Evolutionary conservation across 1,140 invertebrate genomes (phyloP), one percentile per base, ranked within the genome.

Genomic region (Lordiphosa clarofinis): DNA sequence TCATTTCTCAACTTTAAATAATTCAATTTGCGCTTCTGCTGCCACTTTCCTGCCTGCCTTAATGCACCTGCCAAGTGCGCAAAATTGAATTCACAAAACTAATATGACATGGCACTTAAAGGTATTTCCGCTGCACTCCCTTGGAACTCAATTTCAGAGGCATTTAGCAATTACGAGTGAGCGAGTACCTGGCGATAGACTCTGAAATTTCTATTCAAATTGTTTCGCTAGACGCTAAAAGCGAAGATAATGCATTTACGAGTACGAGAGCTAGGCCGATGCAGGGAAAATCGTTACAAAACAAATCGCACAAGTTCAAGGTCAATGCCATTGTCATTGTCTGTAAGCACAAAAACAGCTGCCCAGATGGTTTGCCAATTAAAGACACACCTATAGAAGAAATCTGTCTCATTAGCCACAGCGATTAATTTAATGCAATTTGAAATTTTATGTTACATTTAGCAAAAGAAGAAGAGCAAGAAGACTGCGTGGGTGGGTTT

Each of bases 61-160:
- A 31, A 31, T 31, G 28, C 28, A 31, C 28, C 28, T 31, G 28
- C 28, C 28, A 31, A 31, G 28, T 31, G 28, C 28, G 28, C 28
- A 8, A 31, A 31, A 31, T 31, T 31, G 28, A 31, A 31, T 31
- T 31, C 28, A 31, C 28, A 31, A 31, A 31, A 31, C 28, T 31
- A 31, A 31, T 31, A 61, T 66, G 50, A 62, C 58, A 52, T 50
- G 21, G 33, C 28, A 36, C 24, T 12, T 12, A 12, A 4, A 38
- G 31, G 59, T 48, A 63, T 67, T 67, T 67, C 59, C 64, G 47
- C 19, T 31, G 28, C 28, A 50, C 28, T 15, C 33, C 36, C 47
- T 31, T 31, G 28, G 28, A 31, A 31, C 28, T 31, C 28, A 31
- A 8, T 31, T 31, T 31, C 28, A 8, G 28, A 31, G 28, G 28